These are phyloP conservation scores for Squalus acanthias DNA, from an alignment of 2,797 vertebrate species.

Conservation along the genomic window DNA sequence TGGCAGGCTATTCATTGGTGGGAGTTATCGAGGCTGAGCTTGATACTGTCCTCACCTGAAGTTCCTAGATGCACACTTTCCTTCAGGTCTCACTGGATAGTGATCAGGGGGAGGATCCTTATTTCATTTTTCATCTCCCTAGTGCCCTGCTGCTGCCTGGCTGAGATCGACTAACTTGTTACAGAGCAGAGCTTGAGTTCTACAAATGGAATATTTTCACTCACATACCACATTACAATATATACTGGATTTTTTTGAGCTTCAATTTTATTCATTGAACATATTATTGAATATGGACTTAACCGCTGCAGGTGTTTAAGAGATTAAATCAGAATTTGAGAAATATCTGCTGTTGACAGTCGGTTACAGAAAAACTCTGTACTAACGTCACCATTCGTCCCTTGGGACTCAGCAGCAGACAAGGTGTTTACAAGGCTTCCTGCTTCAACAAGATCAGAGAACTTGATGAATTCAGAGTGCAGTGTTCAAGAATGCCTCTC, in stretches of 20 bases:
- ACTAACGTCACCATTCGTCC: background rate
- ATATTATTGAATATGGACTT: background rate
- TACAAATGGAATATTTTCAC: background rate
- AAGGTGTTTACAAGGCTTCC: background rate
- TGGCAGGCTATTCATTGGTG: background rate
- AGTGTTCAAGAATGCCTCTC: background rate
- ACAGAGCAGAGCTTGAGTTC: background rate
- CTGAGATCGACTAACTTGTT: background rate
- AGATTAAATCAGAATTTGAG: background rate
- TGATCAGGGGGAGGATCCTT: background rate
- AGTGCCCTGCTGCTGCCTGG: background rate
- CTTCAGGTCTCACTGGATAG: background rate
- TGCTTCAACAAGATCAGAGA: background rate
- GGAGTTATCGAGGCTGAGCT: no score
- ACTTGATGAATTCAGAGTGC: background rate
- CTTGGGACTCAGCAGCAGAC: background rate
- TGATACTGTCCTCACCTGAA: background rate
- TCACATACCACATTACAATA: background rate
- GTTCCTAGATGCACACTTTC: background rate
- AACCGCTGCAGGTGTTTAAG: background rate
- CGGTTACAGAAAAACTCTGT: background rate
- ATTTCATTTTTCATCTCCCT: background rate
- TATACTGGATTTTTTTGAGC: background rate
- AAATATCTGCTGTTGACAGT: background rate
- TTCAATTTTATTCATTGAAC: background rate